Percentiles rank a stretch among this genome's conserved stretches.
phyloP scores from a whole-genome alignment of 2,797 vertebrate genomes.

The Paratrypauchen microcephalus region DNA sequence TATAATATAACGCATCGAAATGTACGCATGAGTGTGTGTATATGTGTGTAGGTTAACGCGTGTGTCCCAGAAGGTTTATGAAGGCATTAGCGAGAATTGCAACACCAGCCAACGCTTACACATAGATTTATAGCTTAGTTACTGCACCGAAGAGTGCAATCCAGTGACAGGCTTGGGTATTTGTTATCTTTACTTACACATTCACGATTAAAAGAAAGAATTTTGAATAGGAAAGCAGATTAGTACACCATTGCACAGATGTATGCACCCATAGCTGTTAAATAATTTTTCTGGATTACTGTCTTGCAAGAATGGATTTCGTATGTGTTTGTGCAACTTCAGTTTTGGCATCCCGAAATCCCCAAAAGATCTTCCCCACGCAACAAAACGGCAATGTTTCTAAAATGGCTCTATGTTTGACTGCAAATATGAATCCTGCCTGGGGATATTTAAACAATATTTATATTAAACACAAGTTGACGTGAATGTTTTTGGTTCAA shows the following conservation, averaged over 20 bases:
- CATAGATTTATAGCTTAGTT: conserved; percentile 45
- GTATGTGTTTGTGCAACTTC: neutral
- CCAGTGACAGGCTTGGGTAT: conserved; percentile 8
- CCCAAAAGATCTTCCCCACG: neutral
- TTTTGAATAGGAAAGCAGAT: conserved; percentile 1
- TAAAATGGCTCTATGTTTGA: neutral
- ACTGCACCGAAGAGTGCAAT: conserved; percentile 7
- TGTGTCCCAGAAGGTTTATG: conserved; percentile 16
- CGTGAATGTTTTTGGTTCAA: too few relatives aligned
- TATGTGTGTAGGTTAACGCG: conserved; percentile 1
- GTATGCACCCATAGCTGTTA: neutral
- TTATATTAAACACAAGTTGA: neutral
- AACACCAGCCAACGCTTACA: conserved; percentile 29
- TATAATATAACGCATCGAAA: neutral
- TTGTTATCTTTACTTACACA: conserved; percentile 22
- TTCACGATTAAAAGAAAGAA: conserved; percentile 3
- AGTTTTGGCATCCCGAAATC: neutral
- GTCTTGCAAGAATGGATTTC: neutral
- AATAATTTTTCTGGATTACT: neutral
- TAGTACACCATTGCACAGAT: neutral
- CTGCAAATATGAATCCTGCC: neutral
- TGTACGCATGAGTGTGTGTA: neutral
- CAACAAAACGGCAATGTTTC: neutral
- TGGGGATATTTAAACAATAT: conserved; percentile 1
- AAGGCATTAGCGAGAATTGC: conserved; percentile 28